Base-by-base conservation (phyloP, 2,888 invertebrate species). In the Pasiphila rectangulata region DNA sequence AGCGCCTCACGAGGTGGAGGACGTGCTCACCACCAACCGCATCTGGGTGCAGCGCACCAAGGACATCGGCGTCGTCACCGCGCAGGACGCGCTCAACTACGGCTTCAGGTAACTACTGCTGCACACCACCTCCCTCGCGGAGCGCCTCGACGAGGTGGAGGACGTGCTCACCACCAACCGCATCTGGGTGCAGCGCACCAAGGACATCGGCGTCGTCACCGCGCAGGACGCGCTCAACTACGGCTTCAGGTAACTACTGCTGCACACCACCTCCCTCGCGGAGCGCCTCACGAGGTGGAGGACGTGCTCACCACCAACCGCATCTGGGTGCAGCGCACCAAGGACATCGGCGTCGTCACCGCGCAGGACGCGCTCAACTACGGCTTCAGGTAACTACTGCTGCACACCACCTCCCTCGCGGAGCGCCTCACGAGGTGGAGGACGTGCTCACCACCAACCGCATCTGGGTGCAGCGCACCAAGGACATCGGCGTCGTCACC, bases 161-260 rank as follows among this genome's bases (percentile, higher is more conserved):
- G 99, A 99, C 76, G 91, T 99, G 2, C 83, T 99, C 7, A 96
- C 97, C 0, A 93, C 92, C 5, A 99, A 98, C 84, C 66, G 86
- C 54, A 95, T 99, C 70, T 99, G 99, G 98, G 94, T 95, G 50
- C 94, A 95, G 65, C 90, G 99, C 56, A 97, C 97, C 1, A 92
- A 92, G 61, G 96, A 98, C 70, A 94, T 99, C 61, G 99, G 99
- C 0, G 79, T 95, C 1, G 94, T 99, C 0, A 91, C 93, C 3
- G 96, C 98, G 0, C 94, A 97, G 73, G 98, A 99, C 64, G 99
- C 99, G 0, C 88, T 99, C 1, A 96, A 98, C 79, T 96, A 93
- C 75, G 99, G 99, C 4, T 42, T 47, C 32, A 47, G 47, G 47
- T 47, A 16, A n/a, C n/a, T n/a, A n/a, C n/a, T n/a, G n/a, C n/a